Base-by-base conservation (phyloP, 2,888 invertebrate genomes). In the Chymomyza amoena region DNA sequence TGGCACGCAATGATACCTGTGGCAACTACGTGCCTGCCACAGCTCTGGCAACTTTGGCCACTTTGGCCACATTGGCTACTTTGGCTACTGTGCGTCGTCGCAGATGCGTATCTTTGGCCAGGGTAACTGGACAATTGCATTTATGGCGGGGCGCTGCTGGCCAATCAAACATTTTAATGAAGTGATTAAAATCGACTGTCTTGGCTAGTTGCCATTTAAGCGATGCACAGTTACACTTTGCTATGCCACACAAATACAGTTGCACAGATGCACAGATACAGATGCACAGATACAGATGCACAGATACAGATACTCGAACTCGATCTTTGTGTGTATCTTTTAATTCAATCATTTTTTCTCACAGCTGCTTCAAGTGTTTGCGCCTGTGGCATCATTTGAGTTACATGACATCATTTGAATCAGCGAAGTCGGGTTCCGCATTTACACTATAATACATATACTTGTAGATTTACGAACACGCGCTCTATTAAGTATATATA, bases 151-250 rank as follows among this genome's bases (percentile, higher is more conserved):
- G 60, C 39, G 32, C 60, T 51, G 20, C 50, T 36, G n/a, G 60
- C 68, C 66, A 69, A 54, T 54, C 36, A 67, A 62, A 83, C 89
- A 86, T 89, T 89, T 89, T 81, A 88, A 89, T 89, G 86, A 89
- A 89, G 90, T 84, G 89, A 89, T 89, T 89, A 89, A 88, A 84
- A 86, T 83, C 82, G 71, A 76, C 76, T 83, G 84, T 15, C 59
- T 32, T 39, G 20, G 81, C 56, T 50, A 59, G 20, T 57, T 64
- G 32, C 60, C 36, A 36, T 36, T 60, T 60, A 60, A 32, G 60
- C 36, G 36, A 80, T 84, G 87, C 85, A 84, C 87, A 84, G 85
- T 78, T 76, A 81, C 76, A 81, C 80, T 81, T 77, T 54, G 69
- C 82, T 72, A 51, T 36, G 54, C 20, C 18, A 20, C 16, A 54